phyloP scores from a whole-genome alignment of 2,888 invertebrate species.

The Mermis nigrescens region DNA sequence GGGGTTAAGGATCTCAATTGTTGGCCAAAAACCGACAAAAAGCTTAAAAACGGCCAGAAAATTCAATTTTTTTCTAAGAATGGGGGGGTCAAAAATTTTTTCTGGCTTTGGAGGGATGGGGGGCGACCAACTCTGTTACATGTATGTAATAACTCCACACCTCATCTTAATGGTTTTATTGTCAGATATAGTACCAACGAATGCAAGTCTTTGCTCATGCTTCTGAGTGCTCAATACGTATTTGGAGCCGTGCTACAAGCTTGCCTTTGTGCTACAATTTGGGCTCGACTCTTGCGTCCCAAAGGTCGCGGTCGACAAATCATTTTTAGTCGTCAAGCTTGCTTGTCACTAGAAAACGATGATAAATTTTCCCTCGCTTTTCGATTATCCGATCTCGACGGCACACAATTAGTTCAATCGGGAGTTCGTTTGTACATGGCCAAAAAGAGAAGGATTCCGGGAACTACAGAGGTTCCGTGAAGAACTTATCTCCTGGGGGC shows the following conservation, averaged over 20 bases:
- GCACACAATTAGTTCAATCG: neutral
- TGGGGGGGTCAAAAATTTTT: no score
- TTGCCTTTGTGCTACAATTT: neutral
- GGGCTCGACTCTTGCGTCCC: slow-evolving; percentile 3
- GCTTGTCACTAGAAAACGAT: neutral
- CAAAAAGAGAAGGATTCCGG: neutral
- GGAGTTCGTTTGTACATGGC: neutral
- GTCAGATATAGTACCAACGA: neutral
- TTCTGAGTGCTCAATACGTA: slow-evolving; percentile 2
- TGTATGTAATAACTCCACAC: no score
- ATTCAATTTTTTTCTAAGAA: no score
- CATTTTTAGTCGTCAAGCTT: neutral
- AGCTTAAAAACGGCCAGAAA: no score
- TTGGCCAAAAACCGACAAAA: no score
- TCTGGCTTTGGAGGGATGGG: no score
- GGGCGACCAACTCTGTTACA: no score
- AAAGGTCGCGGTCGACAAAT: neutral
- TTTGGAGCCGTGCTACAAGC: neutral
- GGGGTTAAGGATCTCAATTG: no score
- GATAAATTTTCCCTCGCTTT: neutral
- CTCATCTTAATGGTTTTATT: no score
- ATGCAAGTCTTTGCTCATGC: neutral
- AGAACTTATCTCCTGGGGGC: no score
- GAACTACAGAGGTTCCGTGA: neutral
- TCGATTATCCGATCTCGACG: neutral